A percentile compares a stretch with the other conserved stretches of the same genome.
These are phyloP conservation scores for Thalassaphorura encarpata DNA, from an alignment of 1,140 invertebrate species.

Conservation along the genomic window DNA sequence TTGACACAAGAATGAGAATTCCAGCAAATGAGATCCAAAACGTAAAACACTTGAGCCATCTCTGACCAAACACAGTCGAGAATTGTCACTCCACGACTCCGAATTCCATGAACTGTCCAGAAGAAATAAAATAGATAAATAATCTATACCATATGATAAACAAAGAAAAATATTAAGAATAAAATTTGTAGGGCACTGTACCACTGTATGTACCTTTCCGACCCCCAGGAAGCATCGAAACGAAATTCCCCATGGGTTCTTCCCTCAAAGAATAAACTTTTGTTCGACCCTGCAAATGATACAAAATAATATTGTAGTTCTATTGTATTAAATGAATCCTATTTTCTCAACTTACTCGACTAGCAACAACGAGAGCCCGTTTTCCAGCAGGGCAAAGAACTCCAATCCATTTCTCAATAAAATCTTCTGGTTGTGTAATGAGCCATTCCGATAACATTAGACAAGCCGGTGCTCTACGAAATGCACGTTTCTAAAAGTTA, in stretches of 20 bases:
- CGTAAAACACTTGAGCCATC: constrained; percentile 53
- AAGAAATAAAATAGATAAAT: constrained; percentile 13
- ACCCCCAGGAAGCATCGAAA: constrained; percentile 67
- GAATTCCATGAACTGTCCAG: neutral
- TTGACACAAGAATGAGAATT: constrained; percentile 60
- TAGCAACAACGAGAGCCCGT: constrained; percentile 63
- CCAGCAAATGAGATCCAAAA: constrained; percentile 75
- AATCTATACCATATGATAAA: neutral
- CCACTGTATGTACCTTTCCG: constrained; percentile 33
- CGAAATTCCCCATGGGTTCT: constrained; percentile 46
- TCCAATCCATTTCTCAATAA: constrained; percentile 66
- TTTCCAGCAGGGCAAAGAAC: constrained; percentile 71
- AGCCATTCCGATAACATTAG: constrained; percentile 84
- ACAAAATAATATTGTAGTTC: neutral
- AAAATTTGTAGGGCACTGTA: neutral
- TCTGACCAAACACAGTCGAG: constrained; percentile 70
- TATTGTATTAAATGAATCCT: neutral
- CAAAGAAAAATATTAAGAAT: neutral
- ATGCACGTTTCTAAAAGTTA: constrained; percentile 5
- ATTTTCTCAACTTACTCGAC: constrained; percentile 43
- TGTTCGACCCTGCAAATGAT: constrained; percentile 51
- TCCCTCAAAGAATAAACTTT: constrained; percentile 60
- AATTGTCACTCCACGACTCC: constrained; percentile 43
- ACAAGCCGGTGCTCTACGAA: constrained; percentile 3
- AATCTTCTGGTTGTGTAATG: constrained; percentile 66